phyloP scores from a whole-genome alignment of 2,113 vertebrate genomes.

The Malurus alboscapulatus region DNA sequence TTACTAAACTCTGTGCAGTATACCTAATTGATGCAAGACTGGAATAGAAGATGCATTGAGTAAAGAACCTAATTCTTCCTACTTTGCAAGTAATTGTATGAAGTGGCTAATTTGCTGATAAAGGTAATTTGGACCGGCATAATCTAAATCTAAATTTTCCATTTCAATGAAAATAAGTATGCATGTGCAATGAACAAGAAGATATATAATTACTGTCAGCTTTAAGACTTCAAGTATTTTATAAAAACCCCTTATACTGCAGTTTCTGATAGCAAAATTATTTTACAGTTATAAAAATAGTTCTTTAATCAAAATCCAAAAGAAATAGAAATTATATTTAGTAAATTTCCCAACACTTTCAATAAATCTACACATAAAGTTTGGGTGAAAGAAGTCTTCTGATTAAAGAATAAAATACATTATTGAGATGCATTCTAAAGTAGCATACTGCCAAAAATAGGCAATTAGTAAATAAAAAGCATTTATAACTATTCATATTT shows the following conservation, averaged over 20 bases:
- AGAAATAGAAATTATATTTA: neutral
- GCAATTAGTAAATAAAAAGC: neutral
- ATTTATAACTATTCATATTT: neutral
- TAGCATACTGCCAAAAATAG: neutral
- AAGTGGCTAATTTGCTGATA: slow-evolving; percentile 66
- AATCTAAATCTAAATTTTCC: slow-evolving; percentile 71
- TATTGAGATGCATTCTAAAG: neutral
- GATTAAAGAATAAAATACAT: neutral
- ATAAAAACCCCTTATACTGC: slow-evolving; percentile 10
- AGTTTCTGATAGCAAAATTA: slow-evolving; percentile 29
- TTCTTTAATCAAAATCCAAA: neutral
- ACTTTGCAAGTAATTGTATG: slow-evolving; percentile 55
- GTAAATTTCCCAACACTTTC: neutral
- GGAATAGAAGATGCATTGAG: neutral
- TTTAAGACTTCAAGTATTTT: slow-evolving; percentile 41
- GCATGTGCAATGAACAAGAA: slow-evolving; percentile 47
- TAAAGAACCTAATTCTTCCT: slow-evolving; percentile 55
- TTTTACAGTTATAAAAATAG: neutral
- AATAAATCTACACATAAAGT: neutral
- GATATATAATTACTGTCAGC: slow-evolving; percentile 62
- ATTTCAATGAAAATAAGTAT: slow-evolving; percentile 64
- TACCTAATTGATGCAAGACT: slow-evolving; percentile 26
- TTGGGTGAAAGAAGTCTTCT: neutral
- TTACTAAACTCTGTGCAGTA: slow-evolving; percentile 27
- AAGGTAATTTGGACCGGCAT: slow-evolving; percentile 67